phyloP scores from a whole-genome alignment of 2,797 vertebrate species.

The Melopsittacus undulatus region DNA sequence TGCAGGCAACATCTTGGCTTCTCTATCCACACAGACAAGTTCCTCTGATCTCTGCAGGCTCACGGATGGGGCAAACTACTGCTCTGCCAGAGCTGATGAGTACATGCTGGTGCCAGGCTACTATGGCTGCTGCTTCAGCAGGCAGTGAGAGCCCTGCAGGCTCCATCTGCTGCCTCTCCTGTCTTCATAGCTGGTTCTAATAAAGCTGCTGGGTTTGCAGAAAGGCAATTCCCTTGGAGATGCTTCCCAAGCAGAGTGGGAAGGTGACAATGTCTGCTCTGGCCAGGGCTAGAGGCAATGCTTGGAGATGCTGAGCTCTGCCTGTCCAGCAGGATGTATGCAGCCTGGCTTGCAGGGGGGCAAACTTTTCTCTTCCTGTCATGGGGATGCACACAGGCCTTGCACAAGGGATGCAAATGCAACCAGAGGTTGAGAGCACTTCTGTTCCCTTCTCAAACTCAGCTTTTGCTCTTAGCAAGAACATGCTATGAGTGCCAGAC shows the following conservation, averaged over 20 bases:
- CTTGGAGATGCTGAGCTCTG: background rate
- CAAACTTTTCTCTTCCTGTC: background rate
- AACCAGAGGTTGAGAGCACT: background rate
- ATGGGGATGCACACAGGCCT: background rate
- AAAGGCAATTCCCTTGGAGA: slow-evolving; percentile 38
- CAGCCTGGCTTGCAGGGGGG: background rate
- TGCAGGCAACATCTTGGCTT: background rate
- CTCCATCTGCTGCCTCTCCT: background rate
- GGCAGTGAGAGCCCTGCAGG: background rate
- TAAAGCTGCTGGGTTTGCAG: slow-evolving; percentile 33
- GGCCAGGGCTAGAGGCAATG: background rate
- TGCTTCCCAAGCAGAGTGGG: slow-evolving; percentile 17
- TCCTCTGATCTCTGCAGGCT: background rate
- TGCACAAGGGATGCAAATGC: background rate
- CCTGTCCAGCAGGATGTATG: background rate
- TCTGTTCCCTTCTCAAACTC: background rate
- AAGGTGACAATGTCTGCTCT: slow-evolving; percentile 9
- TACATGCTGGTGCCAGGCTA: background rate
- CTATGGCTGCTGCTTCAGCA: background rate
- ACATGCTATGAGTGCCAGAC: background rate
- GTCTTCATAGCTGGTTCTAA: slow-evolving; percentile 28
- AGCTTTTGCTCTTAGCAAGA: slow-evolving; percentile 1
- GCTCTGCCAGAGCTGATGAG: rapidly evolving
- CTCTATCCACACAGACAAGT: background rate
- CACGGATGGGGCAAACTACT: background rate